Evolutionary conservation across 2,888 invertebrate species (phyloP), one percentile per base, ranked within the genome.

Genomic region (Drosophila rubida): DNA sequence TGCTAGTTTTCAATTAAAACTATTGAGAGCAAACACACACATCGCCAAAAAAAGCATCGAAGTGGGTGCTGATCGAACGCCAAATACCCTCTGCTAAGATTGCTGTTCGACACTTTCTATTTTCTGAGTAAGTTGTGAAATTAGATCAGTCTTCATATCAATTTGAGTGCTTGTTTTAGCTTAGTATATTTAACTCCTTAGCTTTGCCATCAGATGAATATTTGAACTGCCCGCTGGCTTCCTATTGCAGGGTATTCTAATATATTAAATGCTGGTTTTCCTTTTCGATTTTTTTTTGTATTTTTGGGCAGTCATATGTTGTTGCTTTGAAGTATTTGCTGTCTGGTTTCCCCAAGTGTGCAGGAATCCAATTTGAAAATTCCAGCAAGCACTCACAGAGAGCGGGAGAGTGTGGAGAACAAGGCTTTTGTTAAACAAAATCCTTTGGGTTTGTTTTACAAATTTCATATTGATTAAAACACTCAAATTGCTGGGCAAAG

Each of bases 301-400:
- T 19, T 19, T 37, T 55, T 42, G 11, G 41, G 11, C 44, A 45
- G 53, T 59, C 53, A 49, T 45, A 58, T 55, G 45, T 46, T 50
- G 22, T 19, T 42, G 69, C 50, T 42, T 60, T 58, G 61, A 61
- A 59, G 51, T 60, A 54, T 42, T 54, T 53, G 45, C 19, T 13
- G 25, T 32, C 13, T 54, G 60, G 32, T 60, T 68, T 63, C 39
- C 66, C 60, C 69, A 42, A 63, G 54, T 50, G 75, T 60, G 57
- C 48, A 65, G 41, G 45, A 81, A 78, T 72, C 69, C 61, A 78
- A 75, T 78, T 81, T 85, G 37, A 30, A 72, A 63, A 69, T 66
- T 65, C 51, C 53, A 59, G 25, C 41, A 46, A 46, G 55, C 32
- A 46, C 8, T 32, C 35, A 30, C 25, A 37, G 13, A 25, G 14